Evolutionary conservation across 2,888 invertebrate species (phyloP).

Genomic region (Ashinkailepas kermadecensis): DNA sequence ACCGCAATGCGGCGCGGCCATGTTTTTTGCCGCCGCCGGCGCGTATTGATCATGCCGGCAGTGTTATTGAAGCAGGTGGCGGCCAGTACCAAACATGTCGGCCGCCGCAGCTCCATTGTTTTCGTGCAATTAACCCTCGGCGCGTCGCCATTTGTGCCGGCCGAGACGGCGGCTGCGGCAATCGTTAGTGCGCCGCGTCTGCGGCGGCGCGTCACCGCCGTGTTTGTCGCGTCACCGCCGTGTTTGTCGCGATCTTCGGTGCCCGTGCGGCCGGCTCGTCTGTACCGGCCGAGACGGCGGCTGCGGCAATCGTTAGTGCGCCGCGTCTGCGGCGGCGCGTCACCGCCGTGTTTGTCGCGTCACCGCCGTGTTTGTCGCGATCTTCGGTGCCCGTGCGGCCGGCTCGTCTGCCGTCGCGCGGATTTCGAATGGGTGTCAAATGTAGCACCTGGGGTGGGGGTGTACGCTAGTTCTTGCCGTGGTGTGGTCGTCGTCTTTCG

Average conservation of each 20-base stretch:
- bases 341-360: background rate
- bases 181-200: background rate
- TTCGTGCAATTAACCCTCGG: background rate
- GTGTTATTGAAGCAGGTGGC: constrained; percentile 1
- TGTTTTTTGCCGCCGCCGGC: background rate
- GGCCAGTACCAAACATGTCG: background rate
- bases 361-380: background rate
- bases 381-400: no score
- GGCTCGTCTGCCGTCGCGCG: no score
- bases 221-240: background rate
- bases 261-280: no score
- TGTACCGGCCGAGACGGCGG: no score
- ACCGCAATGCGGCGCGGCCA: background rate
- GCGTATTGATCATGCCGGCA: constrained; percentile 1
- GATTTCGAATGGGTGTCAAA: no score
- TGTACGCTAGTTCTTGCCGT: no score
- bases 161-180: no score
- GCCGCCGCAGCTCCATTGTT: constrained; percentile 3
- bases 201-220: background rate
- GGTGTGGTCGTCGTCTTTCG: no score
- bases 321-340: background rate
- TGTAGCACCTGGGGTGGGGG: no score
- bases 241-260: background rate
- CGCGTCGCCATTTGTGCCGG: background rate
- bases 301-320: background rate